Base-by-base conservation (phyloP, 2,888 invertebrate genomes). In the Eledone cirrhosa region DNA sequence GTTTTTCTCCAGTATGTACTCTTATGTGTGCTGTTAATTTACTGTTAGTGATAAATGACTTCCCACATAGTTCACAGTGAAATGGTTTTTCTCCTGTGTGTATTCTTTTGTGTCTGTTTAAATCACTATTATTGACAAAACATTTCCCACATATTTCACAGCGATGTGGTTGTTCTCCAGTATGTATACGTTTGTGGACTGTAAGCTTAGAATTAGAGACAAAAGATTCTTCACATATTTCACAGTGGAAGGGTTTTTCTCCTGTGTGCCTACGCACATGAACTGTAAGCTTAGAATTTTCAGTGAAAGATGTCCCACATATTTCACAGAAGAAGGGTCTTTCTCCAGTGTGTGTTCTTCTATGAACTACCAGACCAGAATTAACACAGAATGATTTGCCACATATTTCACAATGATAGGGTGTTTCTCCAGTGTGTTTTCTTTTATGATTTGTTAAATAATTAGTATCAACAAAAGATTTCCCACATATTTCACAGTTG, bases 81-180 rank as follows among this genome's bases (percentile, higher is more conserved):
- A 41, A 41, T 1, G 16, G 92, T 92, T 83, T 90, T 90, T 7
- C 92, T 86, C 74, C 85, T 85, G 13, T 86, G 86, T n/a, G 63
- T 8, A 63, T 63, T 27, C 63, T 63, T n/a, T 8, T 63, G 14
- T 24, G 63, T 63, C 27, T 63, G 27, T 63, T 63, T 24, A 24
- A 63, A 27, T 63, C n/a, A 24, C n/a, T 24, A 63, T 86, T 86
- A 3, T 90, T 89, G 29, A 90, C 88, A 77, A 89, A 90, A 83
- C 87, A 88, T 78, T 88, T 85, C 33, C 84, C 85, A 79, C 92
- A 92, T 76, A 82, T 82, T 7, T 82, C 81, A 82, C 91, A 91
- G 2, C 81, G 80, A 80, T 85, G 90, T 4, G 91, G 90, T 65
- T 88, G 88, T 80, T 91, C 90, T 87, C 90, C 90, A 78, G 91